A percentile compares a stretch with the other conserved stretches of the same genome.
Conservation (phyloP, 2,113 vertebrate genomes). For the Atrichornis clamosus region DNA sequence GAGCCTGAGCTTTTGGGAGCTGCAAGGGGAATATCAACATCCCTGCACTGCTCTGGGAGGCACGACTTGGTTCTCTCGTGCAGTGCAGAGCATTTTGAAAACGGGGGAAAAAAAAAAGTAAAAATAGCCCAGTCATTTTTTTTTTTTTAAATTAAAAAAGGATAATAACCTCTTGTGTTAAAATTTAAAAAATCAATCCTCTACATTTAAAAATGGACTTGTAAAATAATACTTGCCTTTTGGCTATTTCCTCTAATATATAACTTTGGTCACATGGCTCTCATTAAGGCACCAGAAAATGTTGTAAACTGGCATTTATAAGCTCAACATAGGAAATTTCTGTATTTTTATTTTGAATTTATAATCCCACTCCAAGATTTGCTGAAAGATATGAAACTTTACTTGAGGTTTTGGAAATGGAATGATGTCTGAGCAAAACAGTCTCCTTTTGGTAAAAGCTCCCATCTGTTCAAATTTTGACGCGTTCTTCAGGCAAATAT, state of each 20-base stretch:
- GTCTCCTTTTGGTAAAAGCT: conserved; percentile 1
- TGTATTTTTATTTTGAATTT: conserved; percentile 57
- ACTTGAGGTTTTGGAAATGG: conserved; percentile 48
- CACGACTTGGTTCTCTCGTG: background rate
- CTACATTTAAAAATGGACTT: background rate
- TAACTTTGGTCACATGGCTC: conserved; percentile 43
- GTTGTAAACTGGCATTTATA: conserved; percentile 48
- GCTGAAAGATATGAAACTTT: conserved; percentile 53
- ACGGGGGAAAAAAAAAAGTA: background rate
- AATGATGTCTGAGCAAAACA: conserved; percentile 28
- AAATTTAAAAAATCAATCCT: background rate
- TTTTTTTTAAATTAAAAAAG: conserved; percentile 22
- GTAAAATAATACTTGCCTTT: conserved; percentile 28
- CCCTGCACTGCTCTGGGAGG: background rate
- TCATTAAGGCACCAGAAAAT: conserved; percentile 50
- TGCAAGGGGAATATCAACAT: background rate
- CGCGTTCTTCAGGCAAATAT: background rate
- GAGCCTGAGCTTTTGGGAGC: background rate
- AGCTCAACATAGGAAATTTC: conserved; percentile 47
- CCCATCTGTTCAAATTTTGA: conserved; percentile 40
- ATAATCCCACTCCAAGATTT: conserved; percentile 23
- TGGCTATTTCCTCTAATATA: conserved; percentile 29
- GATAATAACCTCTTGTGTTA: conserved; percentile 16
- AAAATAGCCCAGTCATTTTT: background rate
- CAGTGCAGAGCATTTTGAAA: background rate